Evolutionary conservation across 1,140 invertebrate genomes (phyloP), one percentile per base, ranked within the genome.

Genomic region (Monomorium pharaonis): DNA sequence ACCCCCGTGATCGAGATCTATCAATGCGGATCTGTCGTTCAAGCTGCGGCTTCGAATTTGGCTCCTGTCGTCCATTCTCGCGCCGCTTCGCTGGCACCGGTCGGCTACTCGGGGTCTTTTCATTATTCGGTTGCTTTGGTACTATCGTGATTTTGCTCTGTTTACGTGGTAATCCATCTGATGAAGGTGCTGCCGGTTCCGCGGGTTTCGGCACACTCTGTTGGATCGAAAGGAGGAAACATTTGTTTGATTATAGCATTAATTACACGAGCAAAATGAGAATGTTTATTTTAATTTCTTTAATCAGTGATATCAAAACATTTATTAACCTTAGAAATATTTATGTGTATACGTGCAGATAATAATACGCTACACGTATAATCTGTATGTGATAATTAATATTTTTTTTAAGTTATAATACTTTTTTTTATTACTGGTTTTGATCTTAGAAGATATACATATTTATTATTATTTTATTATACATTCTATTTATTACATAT

Each of bases 101-200:
- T 87, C 91, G 89, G 89, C 93, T 88, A 76, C 88, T 91, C 88
- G 92, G 76, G 72, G 89, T 90, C 67, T 93, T 94, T 58, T 94
- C 92, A 84, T 81, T 94, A 69, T 93, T 94, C 51, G 90, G 87
- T 84, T 95, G 93, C 21, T 94, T 93, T 12, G 95, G 95, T 77
- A 95, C 93, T 90, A 95, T 95, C 54, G 93, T 95, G 86, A 95
- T 94, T 93, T 96, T 95, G 87, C 94, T 96, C 74, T 94, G 94
- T 86, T 95, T 95, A 6, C 94, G 91, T 0, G 89, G 76, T n/a
- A n/a, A n/a, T 56, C 18, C 77, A 16, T 90, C 58, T 30, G 87
- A 44, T 44, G 88, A 49, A 54, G 92, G 87, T n/a, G 91, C 88
- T n/a, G 91, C 90, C 10, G 88, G 81, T 67, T 94, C 94, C 18